Base-by-base conservation (phyloP, 1,140 invertebrate genomes). In the Bombus polaris region DNA sequence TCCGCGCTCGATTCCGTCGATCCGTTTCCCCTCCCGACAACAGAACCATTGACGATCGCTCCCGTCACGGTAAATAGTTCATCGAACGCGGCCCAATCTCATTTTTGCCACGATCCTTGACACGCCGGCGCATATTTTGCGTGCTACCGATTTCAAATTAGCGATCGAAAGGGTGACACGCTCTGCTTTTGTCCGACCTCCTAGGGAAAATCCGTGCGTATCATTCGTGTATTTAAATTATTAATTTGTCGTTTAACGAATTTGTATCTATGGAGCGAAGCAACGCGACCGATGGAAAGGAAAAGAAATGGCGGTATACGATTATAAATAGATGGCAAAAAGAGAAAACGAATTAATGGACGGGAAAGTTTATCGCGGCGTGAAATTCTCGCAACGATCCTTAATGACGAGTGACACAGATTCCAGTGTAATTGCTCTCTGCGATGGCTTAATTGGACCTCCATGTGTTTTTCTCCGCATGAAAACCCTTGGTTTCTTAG, bases 61-160 rank as follows among this genome's bases (percentile, higher is more conserved):
- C 37, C 68, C 80, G 77, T 90, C 89, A 88, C 88, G 65, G 86
- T 90, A 90, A 90, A 90, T 85, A 90, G 86, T 88, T 76, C 83
- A 81, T 86, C 66, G 83, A 86, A 53, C 86, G 70, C 77, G 70
- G 66, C 10, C 47, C 39, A 68, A 82, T 83, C 87, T 65, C 39
- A 76, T 87, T 81, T 79, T 59, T 66, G 25, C 37, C 39, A 39
- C 35, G 44, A 77, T 62, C 28, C 47, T 81, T 71, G 37, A 22
- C 13, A n/a, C 77, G 42, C 42, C 4, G 42, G 22, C 42, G 25
- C n/a, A 42, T 18, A 44, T 47, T 73, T 62, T 62, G 12, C 57
- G 3, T 10, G 59, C 10, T 28, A 62, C 59, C 59, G 28, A 13
- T 74, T 13, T 53, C 3, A 28, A 47, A 74, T 74, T 74, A 74